Evolutionary conservation across 30 jellyfish, hydroid and myxozoan species (phyloP), one percentile per base, ranked within the genome.

Genomic region (Aurelia sp.): DNA sequence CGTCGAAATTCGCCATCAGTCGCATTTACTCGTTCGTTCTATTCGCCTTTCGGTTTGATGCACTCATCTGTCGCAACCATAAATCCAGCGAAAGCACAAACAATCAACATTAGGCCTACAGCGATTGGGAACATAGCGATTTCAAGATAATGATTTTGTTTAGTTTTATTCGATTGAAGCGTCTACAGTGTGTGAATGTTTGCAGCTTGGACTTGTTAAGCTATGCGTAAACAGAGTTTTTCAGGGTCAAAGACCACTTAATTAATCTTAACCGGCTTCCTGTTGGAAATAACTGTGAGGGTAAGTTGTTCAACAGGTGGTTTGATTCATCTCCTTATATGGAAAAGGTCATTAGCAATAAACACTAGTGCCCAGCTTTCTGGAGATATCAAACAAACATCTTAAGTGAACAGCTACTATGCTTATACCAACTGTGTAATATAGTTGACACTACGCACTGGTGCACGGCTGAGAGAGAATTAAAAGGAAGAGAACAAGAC

Each of bases 11-110:
- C 55, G 55, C 55, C 55, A 44, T 44, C 7, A 8, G 55, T 44
- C 15, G 55, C 0, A 44, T 8, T 5, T 44, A 44, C 15, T 44
- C 17, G 55, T 44, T 38, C 50, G 50, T 44, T 44, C 55, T 51
- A 84, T 24, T 67, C 77, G 33, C 75, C 82, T 65, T 73, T 84
- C 48, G 84, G 95, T 62, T 71, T 81, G 15, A 80, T 90, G 67
- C 97, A 88, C 52, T 88, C 97, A 41, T 88, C 97, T 13, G 97
- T 88, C n/a, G 86, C 97, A 31, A 88, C 92, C 92, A 88, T 69
- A 52, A 88, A 79, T 61, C 97, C 97, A 27, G 97, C 97, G 47
- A 88, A 79, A 30, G 86, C 90, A 53, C 97, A 88, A 64, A 88
- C 97, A 66, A 79, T 68, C 71, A 73, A 65, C 97, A 88, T 72